Conservation (phyloP, 2,797 vertebrate species). For the Avahi laniger region DNA sequence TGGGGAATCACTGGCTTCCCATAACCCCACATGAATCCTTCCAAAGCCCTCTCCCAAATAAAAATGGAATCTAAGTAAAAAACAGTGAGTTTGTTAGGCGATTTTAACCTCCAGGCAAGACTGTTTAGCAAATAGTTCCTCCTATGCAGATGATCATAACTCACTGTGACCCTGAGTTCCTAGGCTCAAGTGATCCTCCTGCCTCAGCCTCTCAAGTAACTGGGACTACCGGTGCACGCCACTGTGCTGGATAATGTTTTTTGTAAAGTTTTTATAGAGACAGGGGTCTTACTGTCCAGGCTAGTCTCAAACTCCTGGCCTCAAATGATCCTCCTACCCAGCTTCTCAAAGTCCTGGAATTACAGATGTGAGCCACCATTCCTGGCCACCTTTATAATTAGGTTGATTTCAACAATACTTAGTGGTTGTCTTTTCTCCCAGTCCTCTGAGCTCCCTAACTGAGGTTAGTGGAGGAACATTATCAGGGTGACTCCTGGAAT, state of each 20-base stretch:
- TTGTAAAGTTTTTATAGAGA: no score
- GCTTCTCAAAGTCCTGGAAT: no score
- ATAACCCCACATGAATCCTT: neutral
- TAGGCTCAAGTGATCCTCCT: no score
- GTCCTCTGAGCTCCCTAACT: neutral
- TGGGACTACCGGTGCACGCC: no score
- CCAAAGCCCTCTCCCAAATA: neutral
- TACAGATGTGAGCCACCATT: no score
- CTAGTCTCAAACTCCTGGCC: no score
- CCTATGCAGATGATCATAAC: neutral
- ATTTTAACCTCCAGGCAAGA: slow-evolving; percentile 16
- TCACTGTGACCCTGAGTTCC: no score
- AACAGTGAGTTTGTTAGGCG: neutral
- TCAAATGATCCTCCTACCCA: no score
- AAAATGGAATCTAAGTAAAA: neutral
- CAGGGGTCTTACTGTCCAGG: no score
- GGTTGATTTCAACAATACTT: neutral
- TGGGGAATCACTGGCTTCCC: neutral
- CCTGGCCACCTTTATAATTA: no score
- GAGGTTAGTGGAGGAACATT: neutral
- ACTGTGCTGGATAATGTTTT: no score
- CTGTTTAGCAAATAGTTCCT: neutral
- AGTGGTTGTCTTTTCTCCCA: neutral
- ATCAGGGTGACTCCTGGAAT: neutral
- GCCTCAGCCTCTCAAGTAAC: no score